Conservation (phyloP, 2,888 invertebrate genomes). For the Argyresthia albistria region DNA sequence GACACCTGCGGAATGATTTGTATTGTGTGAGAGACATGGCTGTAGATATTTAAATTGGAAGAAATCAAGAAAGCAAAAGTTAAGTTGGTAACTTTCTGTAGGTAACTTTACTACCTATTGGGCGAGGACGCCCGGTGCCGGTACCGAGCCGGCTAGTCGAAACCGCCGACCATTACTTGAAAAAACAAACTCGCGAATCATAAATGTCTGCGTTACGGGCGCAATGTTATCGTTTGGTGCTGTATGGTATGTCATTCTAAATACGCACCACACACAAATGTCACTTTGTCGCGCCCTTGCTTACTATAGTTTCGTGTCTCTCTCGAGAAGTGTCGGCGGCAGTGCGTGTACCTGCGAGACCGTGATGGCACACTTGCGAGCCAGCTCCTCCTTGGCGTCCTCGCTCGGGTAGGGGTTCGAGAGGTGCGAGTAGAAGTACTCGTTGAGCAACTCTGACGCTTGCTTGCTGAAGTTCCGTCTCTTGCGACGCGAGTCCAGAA, state of each 20-base stretch:
- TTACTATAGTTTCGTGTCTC: too few relatives aligned
- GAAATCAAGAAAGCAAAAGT: background rate
- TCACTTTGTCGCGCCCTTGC: too few relatives aligned
- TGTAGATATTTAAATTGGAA: background rate
- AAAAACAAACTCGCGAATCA: too few relatives aligned
- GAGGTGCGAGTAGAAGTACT: constrained; percentile 99
- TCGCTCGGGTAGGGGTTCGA: constrained; percentile 99
- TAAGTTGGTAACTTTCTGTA: background rate
- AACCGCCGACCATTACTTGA: too few relatives aligned
- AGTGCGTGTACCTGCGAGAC: constrained; percentile 84
- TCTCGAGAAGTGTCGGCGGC: too few relatives aligned
- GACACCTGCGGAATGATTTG: constrained; percentile 79
- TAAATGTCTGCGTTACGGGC: too few relatives aligned
- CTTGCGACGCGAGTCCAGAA: constrained; percentile 87
- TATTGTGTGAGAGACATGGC: background rate
- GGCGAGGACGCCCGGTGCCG: too few relatives aligned
- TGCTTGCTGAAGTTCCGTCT: constrained; percentile 99
- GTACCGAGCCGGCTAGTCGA: too few relatives aligned
- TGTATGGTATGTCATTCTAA: too few relatives aligned
- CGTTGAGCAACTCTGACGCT: constrained; percentile 98
- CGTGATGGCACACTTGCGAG: constrained; percentile 98
- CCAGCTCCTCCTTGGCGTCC: constrained; percentile 99
- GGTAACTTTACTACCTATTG: too few relatives aligned
- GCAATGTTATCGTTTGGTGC: too few relatives aligned
- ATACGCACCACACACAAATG: too few relatives aligned